phyloP scores from a whole-genome alignment of 2,113 vertebrate species.

The Ceyx cyanopectus region DNA sequence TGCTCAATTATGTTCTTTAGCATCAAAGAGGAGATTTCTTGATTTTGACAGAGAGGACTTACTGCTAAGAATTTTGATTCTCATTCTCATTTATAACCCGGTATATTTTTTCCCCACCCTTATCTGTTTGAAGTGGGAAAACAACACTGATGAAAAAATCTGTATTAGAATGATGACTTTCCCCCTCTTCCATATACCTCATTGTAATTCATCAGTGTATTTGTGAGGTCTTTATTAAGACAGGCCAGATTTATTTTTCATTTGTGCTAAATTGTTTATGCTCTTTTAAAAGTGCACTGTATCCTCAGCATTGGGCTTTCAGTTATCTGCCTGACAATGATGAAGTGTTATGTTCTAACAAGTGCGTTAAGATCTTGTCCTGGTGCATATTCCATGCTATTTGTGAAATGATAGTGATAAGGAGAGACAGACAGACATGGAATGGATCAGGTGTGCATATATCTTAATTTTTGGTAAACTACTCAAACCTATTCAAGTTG shows the following conservation, averaged over 20 bases:
- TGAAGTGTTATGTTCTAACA: slow-evolving; percentile 30
- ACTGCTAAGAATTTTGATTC: not conserved
- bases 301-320: slow-evolving; percentile 31
- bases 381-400: slow-evolving; percentile 42
- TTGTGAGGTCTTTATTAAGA: slow-evolving; percentile 66
- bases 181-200: not conserved
- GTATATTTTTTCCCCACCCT: not conserved
- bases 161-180: not conserved
- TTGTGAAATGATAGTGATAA: slow-evolving; percentile 65
- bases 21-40: not conserved
- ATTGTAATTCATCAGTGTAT: slow-evolving; percentile 45
- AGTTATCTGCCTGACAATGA: slow-evolving; percentile 55
- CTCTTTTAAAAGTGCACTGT: slow-evolving; percentile 32
- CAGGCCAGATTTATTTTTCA: slow-evolving; percentile 59
- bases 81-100: not conserved
- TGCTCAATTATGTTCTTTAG: not conserved
- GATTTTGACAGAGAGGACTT: not conserved
- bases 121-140: slow-evolving; percentile 14
- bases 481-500: not conserved
- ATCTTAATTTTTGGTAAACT: not conserved
- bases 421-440: not conserved
- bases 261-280: slow-evolving; percentile 60
- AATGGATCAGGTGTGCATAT: not conserved
- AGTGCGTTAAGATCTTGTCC: slow-evolving; percentile 55
- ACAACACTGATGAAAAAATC: not conserved